Base-by-base conservation (phyloP, 2,113 vertebrate genomes). In the Xiphophorus hellerii region DNA sequence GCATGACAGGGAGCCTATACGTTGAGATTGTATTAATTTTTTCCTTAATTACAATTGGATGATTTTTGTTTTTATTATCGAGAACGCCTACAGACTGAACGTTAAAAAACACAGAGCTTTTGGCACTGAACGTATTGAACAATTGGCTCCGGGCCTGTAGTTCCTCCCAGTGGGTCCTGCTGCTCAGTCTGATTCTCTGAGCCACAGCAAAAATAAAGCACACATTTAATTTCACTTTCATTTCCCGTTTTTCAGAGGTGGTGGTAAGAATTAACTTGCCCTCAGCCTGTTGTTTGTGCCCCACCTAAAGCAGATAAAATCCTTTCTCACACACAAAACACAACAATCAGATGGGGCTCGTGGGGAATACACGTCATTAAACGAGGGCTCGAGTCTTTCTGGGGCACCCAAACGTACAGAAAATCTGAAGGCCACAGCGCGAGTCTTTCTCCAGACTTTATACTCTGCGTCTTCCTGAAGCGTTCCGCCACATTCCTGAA, bases 401-500 rank as follows among this genome's bases (percentile, higher is more conserved):
- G 37, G 28, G 60, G 48, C 66, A 20, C 48, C 28, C 35, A 20
- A 17, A 72, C 66, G 44, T 8, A 2, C 9, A 51, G 31, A 70
- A 48, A 66, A 39, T 80, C 54, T 69, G 75, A 60, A 64, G 30
- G 71, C 66, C 76, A 39, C 51, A 22, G 66, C 42, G 14, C 17
- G 44, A 48, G 44, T 48, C 44, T 48, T 17, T 75, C 17, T 33
- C 29, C 54, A 3, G 44, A 78, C 35, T n/a, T 63, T 69, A 64
- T 15, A 33, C 30, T 48, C 63, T n/a, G 48, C 66, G 30, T 75
- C 71, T 71, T 64, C 74, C 71, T 64, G 29, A 87, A 88, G 85
- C 75, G 84, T 89, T 88, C 83, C 81, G 88, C 87, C 63, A 84
- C 85, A 88, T 91, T 92, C 87, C 88, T 90, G 74, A 72, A 90